phyloP scores from a whole-genome alignment of 2,888 invertebrate genomes.

The Archips xylosteana region DNA sequence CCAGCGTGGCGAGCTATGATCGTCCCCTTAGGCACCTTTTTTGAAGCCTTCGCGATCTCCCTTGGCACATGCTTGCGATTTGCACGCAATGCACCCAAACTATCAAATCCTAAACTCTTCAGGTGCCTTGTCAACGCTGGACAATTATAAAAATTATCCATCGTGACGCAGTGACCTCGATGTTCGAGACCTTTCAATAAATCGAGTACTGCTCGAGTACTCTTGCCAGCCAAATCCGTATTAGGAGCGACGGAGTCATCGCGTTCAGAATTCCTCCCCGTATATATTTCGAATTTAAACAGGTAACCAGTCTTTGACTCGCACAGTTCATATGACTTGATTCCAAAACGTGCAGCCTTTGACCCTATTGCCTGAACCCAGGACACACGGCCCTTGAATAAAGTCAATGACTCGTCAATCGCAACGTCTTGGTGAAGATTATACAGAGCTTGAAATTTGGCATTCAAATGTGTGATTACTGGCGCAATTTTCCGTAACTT shows the following conservation, averaged over 20 bases:
- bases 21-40: constrained; percentile 40
- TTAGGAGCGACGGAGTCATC: constrained; percentile 11
- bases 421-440: constrained; percentile 31
- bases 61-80: constrained; percentile 46
- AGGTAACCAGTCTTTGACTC: constrained; percentile 47
- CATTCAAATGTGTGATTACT: background rate
- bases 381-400: constrained; percentile 47
- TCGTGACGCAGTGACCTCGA: constrained; percentile 41
- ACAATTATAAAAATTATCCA: constrained; percentile 46
- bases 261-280: constrained; percentile 35
- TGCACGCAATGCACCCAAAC: constrained; percentile 46
- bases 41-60: constrained; percentile 31
- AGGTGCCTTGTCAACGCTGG: constrained; percentile 46
- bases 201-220: constrained; percentile 38
- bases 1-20: constrained; percentile 31
- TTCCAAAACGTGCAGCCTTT: constrained; percentile 46
- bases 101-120: constrained; percentile 46
- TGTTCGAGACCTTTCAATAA: constrained; percentile 25
- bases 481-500: constrained; percentile 39
- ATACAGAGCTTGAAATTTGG: constrained; percentile 12
- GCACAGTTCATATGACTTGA: constrained; percentile 49
- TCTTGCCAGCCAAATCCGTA: constrained; percentile 42
- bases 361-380: constrained; percentile 45
- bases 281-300: constrained; percentile 43
- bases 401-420: constrained; percentile 49